phyloP scores from a whole-genome alignment of 2,888 invertebrate genomes.

The Norana najaformis region DNA sequence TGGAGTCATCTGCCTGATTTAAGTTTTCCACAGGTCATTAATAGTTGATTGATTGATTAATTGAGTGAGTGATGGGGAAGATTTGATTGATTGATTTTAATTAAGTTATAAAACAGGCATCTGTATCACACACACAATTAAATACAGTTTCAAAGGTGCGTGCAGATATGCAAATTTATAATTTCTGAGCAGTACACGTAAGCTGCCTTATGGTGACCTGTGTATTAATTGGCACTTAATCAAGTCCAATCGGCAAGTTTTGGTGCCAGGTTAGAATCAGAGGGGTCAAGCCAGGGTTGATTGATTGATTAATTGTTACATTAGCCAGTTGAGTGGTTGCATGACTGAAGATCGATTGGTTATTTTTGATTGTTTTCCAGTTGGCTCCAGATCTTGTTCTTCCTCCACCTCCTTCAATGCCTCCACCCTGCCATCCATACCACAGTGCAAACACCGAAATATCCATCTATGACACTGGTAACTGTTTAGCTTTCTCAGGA shows the following conservation, averaged over 20 bases:
- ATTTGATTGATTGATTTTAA: background rate
- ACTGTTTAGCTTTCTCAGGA: background rate
- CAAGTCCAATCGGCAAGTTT: constrained; percentile 9
- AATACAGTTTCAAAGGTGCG: background rate
- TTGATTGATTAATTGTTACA: constrained; percentile 15
- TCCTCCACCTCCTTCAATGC: constrained; percentile 4
- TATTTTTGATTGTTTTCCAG: constrained; percentile 14
- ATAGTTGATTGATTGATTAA: too few species aligned
- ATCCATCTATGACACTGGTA: constrained; percentile 5
- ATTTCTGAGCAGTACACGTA: background rate
- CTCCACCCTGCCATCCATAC: background rate
- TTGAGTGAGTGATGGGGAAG: too few species aligned
- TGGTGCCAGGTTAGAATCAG: background rate
- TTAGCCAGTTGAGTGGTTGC: background rate
- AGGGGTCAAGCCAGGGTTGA: background rate
- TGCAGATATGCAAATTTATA: background rate
- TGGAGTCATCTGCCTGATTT: too few species aligned
- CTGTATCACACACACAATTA: background rate
- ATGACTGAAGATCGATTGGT: constrained; percentile 6
- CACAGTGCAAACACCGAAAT: background rate
- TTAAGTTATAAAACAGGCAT: background rate
- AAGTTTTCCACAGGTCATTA: too few species aligned
- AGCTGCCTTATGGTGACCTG: background rate
- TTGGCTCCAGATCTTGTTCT: constrained; percentile 24
- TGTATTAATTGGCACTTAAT: background rate